Percentiles rank a stretch among this genome's conserved stretches.
These are phyloP conservation scores for Alcis repandata DNA, from an alignment of 2,888 invertebrate species.

Conservation along the genomic window DNA sequence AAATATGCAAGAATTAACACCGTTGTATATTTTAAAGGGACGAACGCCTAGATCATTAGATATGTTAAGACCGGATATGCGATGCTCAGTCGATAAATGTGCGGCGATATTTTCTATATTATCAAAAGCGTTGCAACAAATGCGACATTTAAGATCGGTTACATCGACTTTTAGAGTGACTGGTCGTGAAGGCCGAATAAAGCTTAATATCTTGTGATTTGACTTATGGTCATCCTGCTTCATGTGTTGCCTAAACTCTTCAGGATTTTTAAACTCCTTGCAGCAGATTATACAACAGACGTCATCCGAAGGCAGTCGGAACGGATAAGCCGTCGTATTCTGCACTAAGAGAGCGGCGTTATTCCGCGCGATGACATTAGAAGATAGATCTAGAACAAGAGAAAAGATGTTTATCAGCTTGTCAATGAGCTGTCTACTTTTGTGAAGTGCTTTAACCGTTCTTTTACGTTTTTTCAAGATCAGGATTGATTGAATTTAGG, in stretches of 20 bases:
- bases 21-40: conserved; percentile 42
- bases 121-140: conserved; percentile 44
- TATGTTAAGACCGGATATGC: conserved; percentile 41
- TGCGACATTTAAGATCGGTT: conserved; percentile 52
- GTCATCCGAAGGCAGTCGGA: conserved; percentile 53
- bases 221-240: conserved; percentile 34
- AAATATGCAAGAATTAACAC: conserved; percentile 33
- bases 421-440: too few species aligned
- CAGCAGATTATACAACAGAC: conserved; percentile 48
- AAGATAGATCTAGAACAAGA: conserved; percentile 62
- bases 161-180: conserved; percentile 44
- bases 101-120: conserved; percentile 51
- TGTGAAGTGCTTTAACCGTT: too few species aligned
- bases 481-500: too few species aligned
- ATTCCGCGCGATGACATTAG: conserved; percentile 52
- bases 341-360: conserved; percentile 59
- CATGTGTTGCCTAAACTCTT: conserved; percentile 57
- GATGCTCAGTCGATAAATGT: conserved; percentile 50
- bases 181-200: neutral
- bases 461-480: neutral
- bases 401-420: conserved; percentile 41
- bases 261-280: conserved; percentile 52
- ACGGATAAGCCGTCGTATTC: conserved; percentile 61
- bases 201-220: conserved; percentile 11
- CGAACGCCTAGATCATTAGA: conserved; percentile 41